Base-by-base conservation (phyloP, 2,113 vertebrate genomes). In the Theristicus caerulescens region DNA sequence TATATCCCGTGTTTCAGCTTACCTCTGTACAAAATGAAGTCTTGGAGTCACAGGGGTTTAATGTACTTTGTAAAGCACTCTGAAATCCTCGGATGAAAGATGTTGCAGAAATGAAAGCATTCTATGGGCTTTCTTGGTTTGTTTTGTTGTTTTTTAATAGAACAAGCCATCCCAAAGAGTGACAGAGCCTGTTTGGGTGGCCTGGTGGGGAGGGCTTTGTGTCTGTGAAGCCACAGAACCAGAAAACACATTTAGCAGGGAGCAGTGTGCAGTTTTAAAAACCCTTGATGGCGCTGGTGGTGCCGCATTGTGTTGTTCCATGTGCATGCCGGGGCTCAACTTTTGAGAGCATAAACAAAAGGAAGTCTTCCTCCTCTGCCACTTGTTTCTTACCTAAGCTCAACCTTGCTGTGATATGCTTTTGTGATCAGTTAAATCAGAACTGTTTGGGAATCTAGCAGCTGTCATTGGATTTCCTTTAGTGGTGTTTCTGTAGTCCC, bases 181-280 rank as follows among this genome's bases (percentile, higher is more conserved):
- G 82, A 58, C 20, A 17, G 71, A 88, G 76, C 71, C 94, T 92
- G 74, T 93, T 93, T 94, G 91, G 91, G 87, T 93, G 90, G 93
- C 88, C 96, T 86, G 31, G 13, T 46, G 1, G 6, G 67, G 82
- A 85, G 46, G 42, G 20, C 46, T 92, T 94, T 92, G 81, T 96
- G 84, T 86, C 64, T 96, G 38, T 20, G 32, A 83, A 92, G 64
- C 85, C 8, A 16, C 85, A 93, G 71, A 83, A 70, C 46, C 71
- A 83, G 58, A 12, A 44, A 71, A 66, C 64, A 10, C 0, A 3
- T 74, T 87, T 66, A 88, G 19, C 10, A 8, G 51, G 49, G 51
- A 93, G 59, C 64, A 77, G 54, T 3, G 4, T 36, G n/a, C 0
- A 0, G 26, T 42, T 89, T n/a, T 32, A 21, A 72, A 91, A 49